These are phyloP conservation scores for Drosophila mettleri DNA, from an alignment of 2,888 invertebrate species.

Conservation along the genomic window DNA sequence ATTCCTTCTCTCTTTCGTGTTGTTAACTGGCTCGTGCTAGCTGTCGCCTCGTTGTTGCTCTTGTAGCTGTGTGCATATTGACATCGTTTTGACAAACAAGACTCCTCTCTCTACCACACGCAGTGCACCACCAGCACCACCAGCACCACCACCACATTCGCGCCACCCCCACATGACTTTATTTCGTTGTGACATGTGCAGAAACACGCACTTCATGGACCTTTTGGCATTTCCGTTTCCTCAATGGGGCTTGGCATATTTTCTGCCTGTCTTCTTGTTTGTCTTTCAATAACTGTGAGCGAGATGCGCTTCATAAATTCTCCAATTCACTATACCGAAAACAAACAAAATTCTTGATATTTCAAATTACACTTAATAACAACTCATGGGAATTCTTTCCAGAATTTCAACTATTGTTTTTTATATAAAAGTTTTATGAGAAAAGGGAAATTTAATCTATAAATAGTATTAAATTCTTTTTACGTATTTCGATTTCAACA, in stretches of 20 bases:
- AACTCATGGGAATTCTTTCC: neutral
- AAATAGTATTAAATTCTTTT: neutral
- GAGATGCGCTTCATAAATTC: constrained; percentile 34
- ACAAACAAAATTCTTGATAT: neutral
- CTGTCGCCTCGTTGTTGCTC: constrained; percentile 43
- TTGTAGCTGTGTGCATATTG: constrained; percentile 67
- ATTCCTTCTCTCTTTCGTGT: neutral
- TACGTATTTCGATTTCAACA: neutral
- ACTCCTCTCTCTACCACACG: neutral
- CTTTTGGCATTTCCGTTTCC: constrained; percentile 76
- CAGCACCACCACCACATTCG: no score
- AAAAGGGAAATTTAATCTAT: neutral
- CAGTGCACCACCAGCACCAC: constrained; percentile 12
- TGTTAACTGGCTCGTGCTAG: constrained; percentile 33
- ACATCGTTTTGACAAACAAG: constrained; percentile 76
- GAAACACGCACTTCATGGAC: constrained; percentile 71
- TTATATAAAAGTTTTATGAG: neutral
- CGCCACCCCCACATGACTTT: constrained; percentile 17
- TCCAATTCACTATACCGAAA: neutral
- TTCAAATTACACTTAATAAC: neutral
- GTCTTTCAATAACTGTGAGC: constrained; percentile 67
- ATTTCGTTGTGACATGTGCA: constrained; percentile 54
- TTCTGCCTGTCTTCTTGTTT: constrained; percentile 59
- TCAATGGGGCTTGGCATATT: constrained; percentile 45
- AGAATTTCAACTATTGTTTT: neutral